Conservation (phyloP, 1,140 invertebrate species). For the Oreohelix idahoensis region DNA sequence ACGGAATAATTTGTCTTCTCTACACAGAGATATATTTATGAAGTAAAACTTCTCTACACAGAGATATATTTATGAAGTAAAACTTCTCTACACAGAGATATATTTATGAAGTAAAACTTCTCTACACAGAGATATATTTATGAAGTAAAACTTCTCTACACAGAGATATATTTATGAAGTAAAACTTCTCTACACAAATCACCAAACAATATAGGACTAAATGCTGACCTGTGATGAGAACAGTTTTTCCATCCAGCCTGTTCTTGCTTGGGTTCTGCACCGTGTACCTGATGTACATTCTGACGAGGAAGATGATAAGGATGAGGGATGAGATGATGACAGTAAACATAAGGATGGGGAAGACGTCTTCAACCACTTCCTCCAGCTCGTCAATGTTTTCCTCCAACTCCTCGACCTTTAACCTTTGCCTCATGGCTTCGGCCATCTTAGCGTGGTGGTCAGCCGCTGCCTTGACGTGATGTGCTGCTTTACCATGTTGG, state of each 20-base stretch:
- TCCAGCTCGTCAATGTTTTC: slow-evolving; percentile 52
- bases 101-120: too few relatives aligned
- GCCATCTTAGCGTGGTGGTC: slow-evolving; percentile 34
- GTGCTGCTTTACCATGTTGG: background rate
- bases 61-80: too few relatives aligned
- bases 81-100: too few relatives aligned
- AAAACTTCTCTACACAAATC: too few relatives aligned
- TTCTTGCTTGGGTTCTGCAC: slow-evolving; percentile 56
- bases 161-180: too few relatives aligned
- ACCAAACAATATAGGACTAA: too few relatives aligned
- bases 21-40: too few relatives aligned
- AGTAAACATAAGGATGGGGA: slow-evolving; percentile 49
- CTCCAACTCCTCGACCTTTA: slow-evolving; percentile 52
- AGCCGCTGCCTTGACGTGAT: background rate
- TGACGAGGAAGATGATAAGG: slow-evolving; percentile 55
- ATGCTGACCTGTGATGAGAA: slow-evolving; percentile 63
- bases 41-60: too few relatives aligned
- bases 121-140: too few relatives aligned
- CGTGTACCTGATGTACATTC: slow-evolving; percentile 59
- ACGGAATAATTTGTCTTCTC: too few relatives aligned
- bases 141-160: too few relatives aligned
- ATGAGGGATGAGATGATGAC: slow-evolving; percentile 51
- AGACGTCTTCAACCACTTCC: slow-evolving; percentile 49
- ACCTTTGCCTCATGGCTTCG: slow-evolving; percentile 42
- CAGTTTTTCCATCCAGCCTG: slow-evolving; percentile 64